Conservation (phyloP, 2,888 invertebrate species). For the Agriopis leucophaearia region DNA sequence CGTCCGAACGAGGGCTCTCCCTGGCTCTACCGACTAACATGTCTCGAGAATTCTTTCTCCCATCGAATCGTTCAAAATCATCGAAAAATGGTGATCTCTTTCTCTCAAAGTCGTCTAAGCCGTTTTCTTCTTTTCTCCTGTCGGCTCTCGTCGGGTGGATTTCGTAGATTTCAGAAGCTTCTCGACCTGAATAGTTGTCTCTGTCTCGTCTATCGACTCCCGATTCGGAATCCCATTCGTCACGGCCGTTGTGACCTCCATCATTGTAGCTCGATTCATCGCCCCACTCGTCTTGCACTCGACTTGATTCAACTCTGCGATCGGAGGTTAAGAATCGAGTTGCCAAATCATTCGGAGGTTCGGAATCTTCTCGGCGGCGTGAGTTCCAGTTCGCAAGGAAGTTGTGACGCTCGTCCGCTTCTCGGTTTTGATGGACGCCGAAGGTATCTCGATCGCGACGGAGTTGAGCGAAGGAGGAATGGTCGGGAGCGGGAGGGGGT, state of each 20-base stretch:
- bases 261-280: constrained; percentile 77
- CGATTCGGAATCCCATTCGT: constrained; percentile 83
- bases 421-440: constrained; percentile 90
- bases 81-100: constrained; percentile 77
- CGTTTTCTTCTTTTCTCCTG: constrained; percentile 72
- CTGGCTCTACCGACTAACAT: constrained; percentile 80
- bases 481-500: constrained; percentile 84
- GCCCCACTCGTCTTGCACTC: constrained; percentile 75
- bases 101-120: constrained; percentile 71
- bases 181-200: constrained; percentile 76
- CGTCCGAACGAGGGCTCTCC: constrained; percentile 80
- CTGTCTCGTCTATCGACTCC: constrained; percentile 73
- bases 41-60: constrained; percentile 81
- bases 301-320: constrained; percentile 63
- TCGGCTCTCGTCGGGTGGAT: constrained; percentile 74
- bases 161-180: constrained; percentile 81
- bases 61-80: constrained; percentile 80
- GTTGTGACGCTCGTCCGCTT: constrained; percentile 84
- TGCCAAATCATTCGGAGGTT: constrained; percentile 76
- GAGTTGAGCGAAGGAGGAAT: constrained; percentile 88
- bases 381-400: constrained; percentile 84
- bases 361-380: constrained; percentile 74
- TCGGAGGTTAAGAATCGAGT: constrained; percentile 78
- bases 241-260: constrained; percentile 69
- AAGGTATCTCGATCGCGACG: constrained; percentile 91